Base-by-base conservation (phyloP, 1,140 invertebrate species). In the Latrodectus geometricus region DNA sequence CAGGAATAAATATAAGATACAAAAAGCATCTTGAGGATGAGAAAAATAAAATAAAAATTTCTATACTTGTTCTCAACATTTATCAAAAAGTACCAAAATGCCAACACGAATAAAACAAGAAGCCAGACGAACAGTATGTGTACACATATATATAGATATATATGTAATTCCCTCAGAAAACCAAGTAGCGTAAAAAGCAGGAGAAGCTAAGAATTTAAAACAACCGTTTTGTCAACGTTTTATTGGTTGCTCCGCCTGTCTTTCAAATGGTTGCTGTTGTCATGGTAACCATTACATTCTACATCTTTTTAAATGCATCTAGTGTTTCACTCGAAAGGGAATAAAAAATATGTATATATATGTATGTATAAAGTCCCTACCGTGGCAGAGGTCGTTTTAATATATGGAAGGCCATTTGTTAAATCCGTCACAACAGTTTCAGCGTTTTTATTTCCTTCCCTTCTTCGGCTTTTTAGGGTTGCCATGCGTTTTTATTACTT, bases 181-280 rank as follows among this genome's bases (percentile, higher is more conserved):
- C 54, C 81, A 83, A 83, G 81, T 75, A 69, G 66, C 65, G 81
- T 74, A 83, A 83, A 61, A 83, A 83, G 72, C 54, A 49, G 20
- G 35, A 21, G 72, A 49, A 74, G 56, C 81, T 70, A 74, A 74
- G 81, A 83, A 83, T 83, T 83, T 83, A 83, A 83, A 83, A 83
- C 70, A 83, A 83, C 81, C 81, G 81, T 74, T 83, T 83, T 83
- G 81, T 83, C 81, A 83, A 83, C 70, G 56, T 83, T 83, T 83
- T 83, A 83, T 83, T 83, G 81, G 81, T 75, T 50, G 72, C 35
- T 20, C 70, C 72, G 81, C 81, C 81, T 83, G 81, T 83, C 81
- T 49, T 52, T 83, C 72, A 83, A 83, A 75, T 75, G 72, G 50
- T 82, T 82, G 79, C 54, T 48, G 81, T 83, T 75, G 81, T 75